phyloP scores from a whole-genome alignment of 1,140 invertebrate genomes.

The Zaprionus africanus region DNA sequence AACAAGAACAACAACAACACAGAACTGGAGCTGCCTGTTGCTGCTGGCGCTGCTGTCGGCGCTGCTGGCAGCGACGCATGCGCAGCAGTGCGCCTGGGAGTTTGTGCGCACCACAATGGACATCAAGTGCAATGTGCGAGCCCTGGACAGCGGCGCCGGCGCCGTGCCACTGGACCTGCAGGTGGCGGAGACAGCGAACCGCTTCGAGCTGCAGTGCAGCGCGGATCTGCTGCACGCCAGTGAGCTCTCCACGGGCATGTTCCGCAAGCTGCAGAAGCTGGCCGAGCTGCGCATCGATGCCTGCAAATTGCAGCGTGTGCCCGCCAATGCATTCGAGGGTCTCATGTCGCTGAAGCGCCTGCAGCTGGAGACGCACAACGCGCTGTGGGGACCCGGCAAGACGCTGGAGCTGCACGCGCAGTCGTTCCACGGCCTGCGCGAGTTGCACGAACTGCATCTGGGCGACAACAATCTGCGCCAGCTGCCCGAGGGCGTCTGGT shows the following conservation, averaged over 20 bases:
- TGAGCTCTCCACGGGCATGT: slow-evolving; percentile 87
- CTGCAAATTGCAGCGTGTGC: slow-evolving; percentile 90
- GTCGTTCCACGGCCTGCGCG: slow-evolving; percentile 88
- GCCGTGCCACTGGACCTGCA: slow-evolving; percentile 84
- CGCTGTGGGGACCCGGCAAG: slow-evolving; percentile 87
- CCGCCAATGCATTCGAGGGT: slow-evolving; percentile 89
- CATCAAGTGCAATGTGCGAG: slow-evolving; percentile 86
- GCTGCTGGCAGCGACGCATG: slow-evolving; percentile 58
- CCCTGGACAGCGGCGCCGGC: slow-evolving; percentile 83
- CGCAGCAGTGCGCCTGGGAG: slow-evolving; percentile 83
- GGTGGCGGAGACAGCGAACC: slow-evolving; percentile 88
- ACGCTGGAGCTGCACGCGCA: slow-evolving; percentile 87
- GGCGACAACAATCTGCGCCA: slow-evolving; percentile 89
- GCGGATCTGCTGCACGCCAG: slow-evolving; percentile 88
- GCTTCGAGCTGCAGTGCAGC: slow-evolving; percentile 88
- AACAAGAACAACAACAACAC: slow-evolving; percentile 25
- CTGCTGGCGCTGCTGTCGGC: slow-evolving; percentile 42
- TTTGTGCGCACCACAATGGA: slow-evolving; percentile 83
- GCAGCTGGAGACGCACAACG: slow-evolving; percentile 88
- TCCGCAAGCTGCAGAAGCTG: slow-evolving; percentile 88
- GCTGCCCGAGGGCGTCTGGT: slow-evolving; percentile 89
- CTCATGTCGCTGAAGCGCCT: slow-evolving; percentile 89
- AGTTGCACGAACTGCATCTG: slow-evolving; percentile 89
- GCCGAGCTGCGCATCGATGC: slow-evolving; percentile 88
- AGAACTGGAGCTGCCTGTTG: slow-evolving; percentile 56